Evolutionary conservation across 1,140 invertebrate genomes (phyloP).

Genomic region (Apolygus lucorum): DNA sequence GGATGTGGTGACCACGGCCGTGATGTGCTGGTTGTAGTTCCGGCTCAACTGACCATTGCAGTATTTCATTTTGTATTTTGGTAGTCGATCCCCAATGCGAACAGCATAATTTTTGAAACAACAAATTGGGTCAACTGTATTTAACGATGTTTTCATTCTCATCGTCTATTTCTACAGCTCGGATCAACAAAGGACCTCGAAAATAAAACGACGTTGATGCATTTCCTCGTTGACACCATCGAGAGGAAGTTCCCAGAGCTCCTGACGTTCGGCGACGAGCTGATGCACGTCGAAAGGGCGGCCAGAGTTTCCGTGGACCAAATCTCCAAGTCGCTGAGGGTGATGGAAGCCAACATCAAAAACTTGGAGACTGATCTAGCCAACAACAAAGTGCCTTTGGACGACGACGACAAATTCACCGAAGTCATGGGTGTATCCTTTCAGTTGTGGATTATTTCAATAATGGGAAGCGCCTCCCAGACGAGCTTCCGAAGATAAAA

Average conservation of each 20-base stretch:
- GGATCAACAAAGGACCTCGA: constrained; percentile 90
- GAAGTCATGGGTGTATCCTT: constrained; percentile 74
- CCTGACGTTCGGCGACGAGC: constrained; percentile 74
- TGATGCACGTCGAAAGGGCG: constrained; percentile 74
- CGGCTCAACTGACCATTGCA: too few species aligned
- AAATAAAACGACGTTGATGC: constrained; percentile 85
- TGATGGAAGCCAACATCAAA: constrained; percentile 78
- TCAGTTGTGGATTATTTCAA: too few species aligned
- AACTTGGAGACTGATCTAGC: constrained; percentile 81
- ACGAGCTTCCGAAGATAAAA: too few species aligned
- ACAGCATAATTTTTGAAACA: constrained; percentile 15
- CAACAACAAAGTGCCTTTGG: constrained; percentile 66
- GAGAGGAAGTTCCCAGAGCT: constrained; percentile 82
- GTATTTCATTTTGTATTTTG: too few species aligned
- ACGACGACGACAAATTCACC: constrained; percentile 69
- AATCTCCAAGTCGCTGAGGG: constrained; percentile 70
- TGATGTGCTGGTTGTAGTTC: too few species aligned
- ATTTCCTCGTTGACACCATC: constrained; percentile 82
- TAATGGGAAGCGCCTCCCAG: too few species aligned
- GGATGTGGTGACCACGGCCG: too few species aligned
- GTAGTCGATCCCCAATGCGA: too few species aligned
- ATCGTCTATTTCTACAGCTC: constrained; percentile 54
- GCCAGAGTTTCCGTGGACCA: constrained; percentile 77
- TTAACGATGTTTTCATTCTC: too few species aligned
- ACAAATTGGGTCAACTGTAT: not conserved